Evolutionary conservation across 2,797 vertebrate species (phyloP), one percentile per base, ranked within the genome.

Genomic region (Syngnathus acus): DNA sequence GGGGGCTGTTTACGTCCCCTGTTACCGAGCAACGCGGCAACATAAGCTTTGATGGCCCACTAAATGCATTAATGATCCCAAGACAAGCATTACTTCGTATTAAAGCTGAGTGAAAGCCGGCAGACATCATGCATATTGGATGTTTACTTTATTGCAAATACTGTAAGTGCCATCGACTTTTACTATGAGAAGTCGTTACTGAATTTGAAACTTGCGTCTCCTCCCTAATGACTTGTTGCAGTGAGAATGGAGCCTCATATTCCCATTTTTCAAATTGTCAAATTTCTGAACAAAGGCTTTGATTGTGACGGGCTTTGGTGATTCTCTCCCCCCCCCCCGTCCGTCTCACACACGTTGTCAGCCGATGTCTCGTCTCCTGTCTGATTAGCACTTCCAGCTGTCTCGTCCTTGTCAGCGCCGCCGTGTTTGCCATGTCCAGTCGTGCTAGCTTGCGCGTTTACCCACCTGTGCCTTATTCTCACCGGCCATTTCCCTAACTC

Each of bases 1-100:
- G 82, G 81, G 83, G 86, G 84, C 81, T 86, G 80, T 88, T 88
- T 87, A 86, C 82, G 77, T 38, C 80, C 81, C 77, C 80, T 72
- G 80, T 82, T 82, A 75, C 80, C 58, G 84, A 83, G 82, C 78
- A 74, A 74, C 80, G 80, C 79, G 81, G 86, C 78, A 82, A 76
- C 78, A 81, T 85, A 79, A 84, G 83, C 84, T 89, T 80, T 88
- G 87, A 90, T 87, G 86, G 82, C 78, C 80, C 70, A 67, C 86
- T 91, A 90, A 91, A 81, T 63, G 80, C 86, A 90, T 87, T 90
- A 90, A 91, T 86, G 88, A 90, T 88, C 84, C 79, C 84, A 72
- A 81, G 78, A 88, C 84, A 88, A 89, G 84, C 84, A 85, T 88
- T 84, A 87, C 79, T 86, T 83, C 79, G 79, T 89, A 86, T 85